phyloP scores from a whole-genome alignment of 2,888 invertebrate genomes.

The Panzeria rudis region DNA sequence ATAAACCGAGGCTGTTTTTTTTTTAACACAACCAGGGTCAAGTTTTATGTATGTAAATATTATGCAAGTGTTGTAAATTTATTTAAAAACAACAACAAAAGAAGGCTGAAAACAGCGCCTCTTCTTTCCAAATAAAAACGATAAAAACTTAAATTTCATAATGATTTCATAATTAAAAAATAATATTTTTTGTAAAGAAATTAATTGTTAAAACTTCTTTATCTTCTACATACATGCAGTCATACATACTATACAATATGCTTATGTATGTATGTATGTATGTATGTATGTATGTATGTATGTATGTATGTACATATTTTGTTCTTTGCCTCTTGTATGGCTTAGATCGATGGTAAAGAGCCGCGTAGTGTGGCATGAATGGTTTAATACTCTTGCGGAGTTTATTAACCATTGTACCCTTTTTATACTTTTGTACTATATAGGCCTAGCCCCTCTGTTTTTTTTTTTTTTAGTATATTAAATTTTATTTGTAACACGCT shows the following conservation, averaged over 20 bases:
- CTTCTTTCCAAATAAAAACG: not conserved
- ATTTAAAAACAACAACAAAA: too few species aligned
- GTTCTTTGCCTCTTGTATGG: not conserved
- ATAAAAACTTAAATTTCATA: not conserved
- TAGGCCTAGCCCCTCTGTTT: not conserved
- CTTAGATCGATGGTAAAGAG: not conserved
- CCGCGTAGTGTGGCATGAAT: not conserved
- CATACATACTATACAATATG: too few species aligned
- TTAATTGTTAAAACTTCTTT: too few species aligned
- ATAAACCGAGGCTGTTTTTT: not conserved
- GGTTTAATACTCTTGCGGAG: slow-evolving; percentile 21
- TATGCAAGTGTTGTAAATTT: too few species aligned
- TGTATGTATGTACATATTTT: not conserved
- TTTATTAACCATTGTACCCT: slow-evolving; percentile 34
- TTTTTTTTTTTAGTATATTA: not conserved
- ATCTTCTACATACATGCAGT: too few species aligned
- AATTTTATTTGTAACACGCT: slow-evolving; percentile 43
- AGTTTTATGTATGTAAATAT: not conserved
- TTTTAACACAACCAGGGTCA: not conserved
- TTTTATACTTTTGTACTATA: not conserved
- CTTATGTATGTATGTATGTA: not conserved
- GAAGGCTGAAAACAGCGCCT: not conserved
- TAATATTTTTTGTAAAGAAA: too few species aligned
- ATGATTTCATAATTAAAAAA: too few species aligned
- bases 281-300: not conserved